Evolutionary conservation across 1,140 invertebrate genomes (phyloP), one percentile per base, ranked within the genome.

Genomic region (Pristionchus pacificus): DNA sequence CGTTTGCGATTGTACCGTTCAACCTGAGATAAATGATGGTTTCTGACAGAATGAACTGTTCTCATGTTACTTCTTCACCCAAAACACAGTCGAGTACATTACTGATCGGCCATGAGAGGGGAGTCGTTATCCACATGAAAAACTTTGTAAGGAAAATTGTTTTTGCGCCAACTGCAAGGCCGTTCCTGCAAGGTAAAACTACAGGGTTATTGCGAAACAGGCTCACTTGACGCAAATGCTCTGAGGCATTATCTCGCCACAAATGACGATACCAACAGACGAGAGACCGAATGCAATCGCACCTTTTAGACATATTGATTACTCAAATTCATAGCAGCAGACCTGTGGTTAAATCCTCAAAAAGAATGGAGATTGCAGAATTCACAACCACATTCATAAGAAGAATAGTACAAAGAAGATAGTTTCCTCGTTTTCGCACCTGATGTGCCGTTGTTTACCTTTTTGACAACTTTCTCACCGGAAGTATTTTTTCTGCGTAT

Each of bases 1-100:
- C 95, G 88, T 84, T 97, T 94, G 70, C 95, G 88, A 82, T 95
- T 95, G 86, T 97, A 98, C 6, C 94, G 92, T 24, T 95, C 92
- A 28, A 71, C 61, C 3, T 66, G n/a, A n/a, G n/a, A n/a, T n/a
- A n/a, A n/a, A n/a, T n/a, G 83, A 91, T 93, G 72, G 97, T 60
- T 57, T 72, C 10, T 10, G 68, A 27, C 27, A 15, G 38, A 15
- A 28, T 63, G 29, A 93, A 91, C 88, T 90, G 91, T 61, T 97
- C 91, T 15, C 97, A 88, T 84, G 97, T 93, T 85, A 94, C 94
- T 19, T 97, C 88, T 55, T 71, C 68, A 31, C 95, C 94, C 0
- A 97, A 87, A 68, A 93, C 91, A 85, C 91, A 92, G 78, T 90
- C 93, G 70, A 97, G 86, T 15, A 96, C 82, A 75, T 91, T 91